Evolutionary conservation across 37 sponge, comb jelly and placozoan species (phyloP), one percentile per base, ranked within the genome.

Genomic region (Ianthella basta): DNA sequence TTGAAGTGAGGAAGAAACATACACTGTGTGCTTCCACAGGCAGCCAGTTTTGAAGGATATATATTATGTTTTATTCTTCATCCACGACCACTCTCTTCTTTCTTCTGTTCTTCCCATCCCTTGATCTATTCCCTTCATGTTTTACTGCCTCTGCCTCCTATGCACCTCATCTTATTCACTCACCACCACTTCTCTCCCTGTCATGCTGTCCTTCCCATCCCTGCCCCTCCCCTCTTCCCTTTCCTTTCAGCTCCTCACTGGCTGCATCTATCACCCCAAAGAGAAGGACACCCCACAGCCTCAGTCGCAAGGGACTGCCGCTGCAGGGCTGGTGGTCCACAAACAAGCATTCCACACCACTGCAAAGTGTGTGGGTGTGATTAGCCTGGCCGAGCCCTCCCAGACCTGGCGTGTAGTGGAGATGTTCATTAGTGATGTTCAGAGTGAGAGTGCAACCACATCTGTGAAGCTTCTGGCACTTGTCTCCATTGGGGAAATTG

Each of bases 401-500:
- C 61, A 91, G 24, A 85, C 83, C n/a, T 38, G n/a, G 8, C n/a
- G 55, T 44, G 86, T 90, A 34, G 88, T 97, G 25, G 53, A 72
- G 65, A 86, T 80, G 37, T 90, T 97, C 56, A 82, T 95, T n/a
- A 53, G 27, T 50, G 91, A 95, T 59, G 63, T 83, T 27, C 41
- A 90, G 88, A 90, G 57, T 64, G 70, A 38, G n/a, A 59, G 56
- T 21, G 82, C 81, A 8, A 82, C 92, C 14, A 93, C 90, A 40
- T 88, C 96, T 44, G 88, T 91, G 13, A 88, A 87, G 55, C 70
- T 95, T 8, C 84, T 94, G 20, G 92, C 93, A 65, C 92, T 99
- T 0, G 74, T 97, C 24, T 84, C 95, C 34, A 83, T 99, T 30
- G 99, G 99, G 39, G 99, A 97, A 54, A 99, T 99, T 39, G 99